Evolutionary conservation across 2,797 vertebrate genomes (phyloP), one percentile per base, ranked within the genome.

Genomic region (Orientallactaga sibirica): DNA sequence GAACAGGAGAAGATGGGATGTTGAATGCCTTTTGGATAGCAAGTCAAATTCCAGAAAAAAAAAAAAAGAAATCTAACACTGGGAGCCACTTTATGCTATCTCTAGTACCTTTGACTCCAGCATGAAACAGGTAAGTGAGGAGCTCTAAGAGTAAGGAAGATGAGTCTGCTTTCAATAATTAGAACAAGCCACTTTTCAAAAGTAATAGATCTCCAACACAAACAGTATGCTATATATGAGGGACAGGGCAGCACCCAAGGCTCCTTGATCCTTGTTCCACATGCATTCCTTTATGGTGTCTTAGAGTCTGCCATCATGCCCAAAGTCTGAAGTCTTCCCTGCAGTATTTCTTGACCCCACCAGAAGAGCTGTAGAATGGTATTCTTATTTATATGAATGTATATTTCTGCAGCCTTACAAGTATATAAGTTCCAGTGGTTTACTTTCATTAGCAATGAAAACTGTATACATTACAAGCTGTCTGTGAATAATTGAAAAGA

Each of bases 381-480:
- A 78, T 93, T 92, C 68, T 88, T 90, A 68, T 92, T 96, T 52
- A 93, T 66, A 92, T 48, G 73, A 89, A 86, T 84, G 16, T 79
- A 41, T 92, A 93, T 55, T 92, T 95, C 84, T 88, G 55, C 93
- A 93, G 68, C 14, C 68, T 24, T 78, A 52, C 5, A 24, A 81
- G 66, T 25, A 41, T 76, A 87, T 92, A 91, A 79, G n/a, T 79
- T 94, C 93, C 88, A 41, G 85, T 88, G 64, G 91, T 81, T 95
- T 91, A 81, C 64, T 87, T 90, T 91, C 29, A 92, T 68, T 5
- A 78, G 68, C 87, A 83, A 89, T 94, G 68, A 95, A 96, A 93
- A 82, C 64, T 64, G 83, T 70, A 89, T 61, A 52, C 70, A 96
- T 85, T 91, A 94, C 62, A 94, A 90, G 52, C 61, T 93, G n/a